phyloP scores from a whole-genome alignment of 1,140 invertebrate species.

The Xylocopa sonorina region DNA sequence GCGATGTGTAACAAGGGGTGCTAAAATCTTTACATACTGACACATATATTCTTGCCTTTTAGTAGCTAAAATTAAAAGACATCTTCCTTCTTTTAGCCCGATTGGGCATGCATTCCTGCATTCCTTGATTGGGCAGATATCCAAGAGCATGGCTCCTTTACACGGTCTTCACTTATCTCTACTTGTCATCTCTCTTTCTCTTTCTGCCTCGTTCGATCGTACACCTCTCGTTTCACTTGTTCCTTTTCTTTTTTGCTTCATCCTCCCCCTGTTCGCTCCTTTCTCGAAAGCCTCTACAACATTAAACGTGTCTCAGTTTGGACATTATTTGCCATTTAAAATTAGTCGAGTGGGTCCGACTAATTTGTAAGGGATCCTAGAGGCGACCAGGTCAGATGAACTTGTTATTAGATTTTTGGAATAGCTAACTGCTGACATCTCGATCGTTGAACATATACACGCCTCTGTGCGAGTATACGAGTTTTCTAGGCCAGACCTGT shows the following conservation, averaged over 20 bases:
- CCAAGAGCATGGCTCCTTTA: constrained; percentile 28
- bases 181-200: constrained; percentile 29
- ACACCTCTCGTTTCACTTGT: background rate
- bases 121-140: constrained; percentile 67
- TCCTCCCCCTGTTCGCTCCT: constrained; percentile 20
- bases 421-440: constrained; percentile 42
- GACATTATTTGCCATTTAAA: constrained; percentile 59
- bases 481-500: constrained; percentile 68
- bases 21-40: too few species aligned
- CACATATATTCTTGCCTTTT: constrained; percentile 8
- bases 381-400: constrained; percentile 61
- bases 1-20: too few species aligned
- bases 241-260: constrained; percentile 6
- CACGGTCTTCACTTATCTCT: constrained; percentile 41
- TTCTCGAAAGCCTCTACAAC: constrained; percentile 30
- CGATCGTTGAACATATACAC: constrained; percentile 32
- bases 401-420: constrained; percentile 74
- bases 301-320: constrained; percentile 40
- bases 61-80: constrained; percentile 39
- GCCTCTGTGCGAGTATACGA: constrained; percentile 30
- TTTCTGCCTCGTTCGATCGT: background rate
- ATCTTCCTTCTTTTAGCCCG: constrained; percentile 19
- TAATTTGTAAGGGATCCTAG: constrained; percentile 57
- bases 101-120: constrained; percentile 52
- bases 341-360: constrained; percentile 44